A percentile compares a stretch with the other conserved stretches of the same genome.
Evolutionary conservation across 2,797 vertebrate genomes (phyloP).

Genomic region (Ceyx erithaca): DNA sequence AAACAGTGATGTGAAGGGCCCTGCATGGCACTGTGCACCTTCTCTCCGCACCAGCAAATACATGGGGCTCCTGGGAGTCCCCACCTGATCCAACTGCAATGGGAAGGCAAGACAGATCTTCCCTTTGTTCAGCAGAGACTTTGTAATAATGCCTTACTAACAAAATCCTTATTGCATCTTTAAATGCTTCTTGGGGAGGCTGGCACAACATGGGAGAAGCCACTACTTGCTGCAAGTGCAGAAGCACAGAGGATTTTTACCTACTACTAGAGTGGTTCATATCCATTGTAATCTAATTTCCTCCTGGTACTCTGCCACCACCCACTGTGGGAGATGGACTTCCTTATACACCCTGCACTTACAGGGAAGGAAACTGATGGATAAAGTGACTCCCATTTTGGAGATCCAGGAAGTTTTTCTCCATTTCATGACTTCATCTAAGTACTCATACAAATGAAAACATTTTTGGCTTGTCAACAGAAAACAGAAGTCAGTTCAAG

Average conservation of each 20-base stretch:
- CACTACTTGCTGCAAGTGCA: not conserved
- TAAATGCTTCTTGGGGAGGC: not conserved
- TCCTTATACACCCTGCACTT: not conserved
- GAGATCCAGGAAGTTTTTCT: not conserved
- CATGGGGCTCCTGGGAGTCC: not conserved
- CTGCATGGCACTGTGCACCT: not conserved
- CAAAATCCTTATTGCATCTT: not conserved
- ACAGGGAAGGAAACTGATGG: not conserved
- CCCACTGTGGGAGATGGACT: not conserved
- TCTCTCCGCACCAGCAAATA: not conserved
- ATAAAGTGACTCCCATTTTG: not conserved
- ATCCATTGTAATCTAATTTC: not conserved
- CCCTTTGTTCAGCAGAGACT: not conserved
- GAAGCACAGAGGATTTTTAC: not conserved
- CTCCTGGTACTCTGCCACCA: not conserved
- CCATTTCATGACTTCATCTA: not conserved
- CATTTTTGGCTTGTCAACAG: not conserved
- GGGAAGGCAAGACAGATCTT: not conserved
- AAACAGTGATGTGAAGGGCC: not conserved
- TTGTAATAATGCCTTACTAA: not conserved
- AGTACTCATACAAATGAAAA: not conserved
- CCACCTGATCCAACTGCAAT: not conserved
- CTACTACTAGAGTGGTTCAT: not conserved
- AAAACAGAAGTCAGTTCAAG: not conserved
- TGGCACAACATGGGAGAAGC: not conserved